Conservation (phyloP, 2,113 vertebrate species). For the Prunella fulvescens region DNA sequence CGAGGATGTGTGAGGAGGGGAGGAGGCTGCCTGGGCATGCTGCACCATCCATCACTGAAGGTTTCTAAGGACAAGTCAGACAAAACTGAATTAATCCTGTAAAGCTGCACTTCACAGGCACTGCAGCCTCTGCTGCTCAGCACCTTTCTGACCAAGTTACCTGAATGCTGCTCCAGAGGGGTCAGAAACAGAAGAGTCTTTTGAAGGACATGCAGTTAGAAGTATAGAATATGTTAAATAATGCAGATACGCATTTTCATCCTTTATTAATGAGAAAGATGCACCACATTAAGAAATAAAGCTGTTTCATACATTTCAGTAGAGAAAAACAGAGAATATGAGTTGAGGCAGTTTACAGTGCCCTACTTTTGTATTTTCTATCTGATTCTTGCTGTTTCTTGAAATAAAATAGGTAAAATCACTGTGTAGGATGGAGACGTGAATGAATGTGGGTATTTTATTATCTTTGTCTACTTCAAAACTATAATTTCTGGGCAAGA, state of each 20-base stretch:
- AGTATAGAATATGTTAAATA: not conserved
- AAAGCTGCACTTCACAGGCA: not conserved
- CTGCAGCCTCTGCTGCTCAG: not conserved
- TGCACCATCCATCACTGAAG: not conserved
- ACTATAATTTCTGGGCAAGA: not conserved
- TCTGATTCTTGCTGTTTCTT: not conserved
- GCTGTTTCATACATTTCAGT: not conserved
- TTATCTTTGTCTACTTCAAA: not conserved
- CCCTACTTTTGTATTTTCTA: not conserved
- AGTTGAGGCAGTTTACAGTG: not conserved
- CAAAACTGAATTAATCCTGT: not conserved
- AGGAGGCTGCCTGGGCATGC: not conserved
- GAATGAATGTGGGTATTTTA: not conserved
- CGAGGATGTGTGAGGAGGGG: not conserved
- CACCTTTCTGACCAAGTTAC: not conserved
- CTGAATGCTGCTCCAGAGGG: not conserved
- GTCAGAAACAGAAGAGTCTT: not conserved
- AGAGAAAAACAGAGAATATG: not conserved
- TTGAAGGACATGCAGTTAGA: not conserved
- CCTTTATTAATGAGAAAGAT: constrained; percentile 16
- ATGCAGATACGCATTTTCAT: not conserved
- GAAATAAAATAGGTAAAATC: not conserved
- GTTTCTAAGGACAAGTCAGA: not conserved
- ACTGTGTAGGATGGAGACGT: not conserved
- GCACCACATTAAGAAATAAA: not conserved